A percentile compares a stretch with the other conserved stretches of the same genome.
These are phyloP conservation scores for Dicycla oo DNA, from an alignment of 2,888 invertebrate genomes.

Conservation along the genomic window DNA sequence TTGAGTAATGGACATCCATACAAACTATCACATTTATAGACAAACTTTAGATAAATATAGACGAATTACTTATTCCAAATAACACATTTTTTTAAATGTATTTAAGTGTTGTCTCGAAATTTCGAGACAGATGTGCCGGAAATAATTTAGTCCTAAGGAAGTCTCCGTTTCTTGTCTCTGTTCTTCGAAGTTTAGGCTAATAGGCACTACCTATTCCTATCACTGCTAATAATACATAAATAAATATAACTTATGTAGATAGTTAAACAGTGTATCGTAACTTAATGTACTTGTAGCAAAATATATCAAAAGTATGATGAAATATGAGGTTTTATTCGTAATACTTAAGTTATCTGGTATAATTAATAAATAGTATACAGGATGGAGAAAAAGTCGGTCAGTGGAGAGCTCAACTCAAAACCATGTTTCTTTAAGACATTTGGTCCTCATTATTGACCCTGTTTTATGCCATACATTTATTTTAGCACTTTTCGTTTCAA, in stretches of 20 bases:
- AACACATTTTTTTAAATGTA: no score
- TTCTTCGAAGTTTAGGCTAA: no score
- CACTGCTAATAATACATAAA: constrained; percentile 23
- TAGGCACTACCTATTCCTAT: no score
- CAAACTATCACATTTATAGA: no score
- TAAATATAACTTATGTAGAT: constrained; percentile 17
- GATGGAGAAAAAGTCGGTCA: background rate
- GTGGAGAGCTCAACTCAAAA: background rate
- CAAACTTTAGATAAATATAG: no score
- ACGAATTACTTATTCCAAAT: no score
- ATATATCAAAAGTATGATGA: constrained; percentile 38
- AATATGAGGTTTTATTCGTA: constrained; percentile 56
- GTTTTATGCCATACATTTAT: background rate
- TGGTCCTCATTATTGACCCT: background rate
- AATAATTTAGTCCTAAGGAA: no score
- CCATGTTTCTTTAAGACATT: background rate
- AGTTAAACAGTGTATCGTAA: constrained; percentile 14
- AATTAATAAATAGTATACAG: background rate
- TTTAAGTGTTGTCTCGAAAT: no score
- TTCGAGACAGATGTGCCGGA: no score
- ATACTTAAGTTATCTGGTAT: constrained; percentile 30
- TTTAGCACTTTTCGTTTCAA: background rate
- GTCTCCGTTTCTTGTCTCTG: no score
- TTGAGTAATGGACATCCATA: no score
- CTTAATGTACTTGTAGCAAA: constrained; percentile 37